Evolutionary conservation across 2,113 vertebrate species (phyloP).

Genomic region (Seriola dumerili): DNA sequence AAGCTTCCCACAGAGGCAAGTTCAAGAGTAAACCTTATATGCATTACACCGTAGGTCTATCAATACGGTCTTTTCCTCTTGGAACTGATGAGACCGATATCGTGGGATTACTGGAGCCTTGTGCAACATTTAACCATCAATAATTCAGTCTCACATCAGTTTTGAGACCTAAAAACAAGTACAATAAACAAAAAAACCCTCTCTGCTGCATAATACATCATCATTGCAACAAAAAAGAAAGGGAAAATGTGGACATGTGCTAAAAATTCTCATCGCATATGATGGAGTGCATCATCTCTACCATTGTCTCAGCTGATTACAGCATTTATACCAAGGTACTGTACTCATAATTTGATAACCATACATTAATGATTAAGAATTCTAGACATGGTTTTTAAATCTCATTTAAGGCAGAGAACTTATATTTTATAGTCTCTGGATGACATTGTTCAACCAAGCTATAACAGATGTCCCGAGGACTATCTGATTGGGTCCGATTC

Average conservation of each 20-base stretch:
- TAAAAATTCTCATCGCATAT: constrained; percentile 24
- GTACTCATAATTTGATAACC: not conserved
- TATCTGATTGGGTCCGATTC: constrained; percentile 25
- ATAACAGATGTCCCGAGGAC: constrained; percentile 24
- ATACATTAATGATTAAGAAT: not conserved
- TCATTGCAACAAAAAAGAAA: constrained; percentile 16
- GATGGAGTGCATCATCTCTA: constrained; percentile 17
- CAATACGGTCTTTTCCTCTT: not conserved
- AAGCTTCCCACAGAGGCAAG: not conserved
- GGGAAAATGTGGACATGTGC: not conserved
- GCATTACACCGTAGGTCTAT: not conserved
- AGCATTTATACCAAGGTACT: constrained; percentile 12
- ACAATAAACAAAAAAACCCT: constrained; percentile 21
- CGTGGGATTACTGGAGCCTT: constrained; percentile 10
- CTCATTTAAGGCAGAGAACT: not conserved
- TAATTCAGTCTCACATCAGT: constrained; percentile 44
- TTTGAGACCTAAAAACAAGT: constrained; percentile 50
- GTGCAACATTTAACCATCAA: constrained; percentile 47
- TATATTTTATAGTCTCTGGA: constrained; percentile 6
- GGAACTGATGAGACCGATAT: constrained; percentile 5
- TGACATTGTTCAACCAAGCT: constrained; percentile 17
- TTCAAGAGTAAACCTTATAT: not conserved
- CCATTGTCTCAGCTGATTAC: constrained; percentile 30
- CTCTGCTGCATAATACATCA: constrained; percentile 6
- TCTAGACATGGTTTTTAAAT: constrained; percentile 1